phyloP scores from a whole-genome alignment of 2,113 vertebrate species.

The Daphoenositta chrysoptera region DNA sequence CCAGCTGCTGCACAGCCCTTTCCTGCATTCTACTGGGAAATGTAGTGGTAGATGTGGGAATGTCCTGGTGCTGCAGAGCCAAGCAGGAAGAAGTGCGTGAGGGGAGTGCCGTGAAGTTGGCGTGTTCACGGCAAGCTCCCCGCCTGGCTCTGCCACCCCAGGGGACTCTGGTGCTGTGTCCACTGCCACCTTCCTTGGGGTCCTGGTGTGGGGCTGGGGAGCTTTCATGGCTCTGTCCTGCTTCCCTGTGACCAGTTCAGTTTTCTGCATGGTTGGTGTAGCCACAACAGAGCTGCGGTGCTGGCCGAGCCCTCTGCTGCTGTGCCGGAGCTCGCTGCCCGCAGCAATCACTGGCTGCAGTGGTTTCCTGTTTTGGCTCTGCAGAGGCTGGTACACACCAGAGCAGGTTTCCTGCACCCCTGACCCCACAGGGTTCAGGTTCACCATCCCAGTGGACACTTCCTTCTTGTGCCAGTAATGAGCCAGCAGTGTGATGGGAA shows the following conservation, averaged over 20 bases:
- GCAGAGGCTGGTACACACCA: neutral
- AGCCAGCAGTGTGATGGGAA: neutral
- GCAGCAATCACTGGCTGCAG: neutral
- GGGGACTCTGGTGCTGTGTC: accelerated
- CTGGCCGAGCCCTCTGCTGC: accelerated
- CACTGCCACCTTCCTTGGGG: neutral
- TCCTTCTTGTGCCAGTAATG: neutral
- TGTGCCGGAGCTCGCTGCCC: accelerated
- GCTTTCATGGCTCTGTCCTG: neutral
- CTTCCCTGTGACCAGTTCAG: neutral
- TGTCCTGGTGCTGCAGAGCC: neutral
- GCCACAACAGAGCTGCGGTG: accelerated
- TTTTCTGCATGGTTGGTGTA: accelerated
- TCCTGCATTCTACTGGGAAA: constrained; percentile 11
- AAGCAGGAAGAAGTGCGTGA: neutral
- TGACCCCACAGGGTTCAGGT: neutral
- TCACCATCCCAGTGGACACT: neutral
- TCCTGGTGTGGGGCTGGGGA: accelerated
- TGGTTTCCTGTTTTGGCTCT: constrained; percentile 32
- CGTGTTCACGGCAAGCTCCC: accelerated
- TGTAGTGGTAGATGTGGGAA: neutral
- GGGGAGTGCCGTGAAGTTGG: neutral
- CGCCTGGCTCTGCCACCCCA: accelerated
- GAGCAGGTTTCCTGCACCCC: neutral
- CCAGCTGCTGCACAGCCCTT: constrained; percentile 16